phyloP scores from a whole-genome alignment of 2,113 vertebrate genomes.

The Toxotes jaculatrix region DNA sequence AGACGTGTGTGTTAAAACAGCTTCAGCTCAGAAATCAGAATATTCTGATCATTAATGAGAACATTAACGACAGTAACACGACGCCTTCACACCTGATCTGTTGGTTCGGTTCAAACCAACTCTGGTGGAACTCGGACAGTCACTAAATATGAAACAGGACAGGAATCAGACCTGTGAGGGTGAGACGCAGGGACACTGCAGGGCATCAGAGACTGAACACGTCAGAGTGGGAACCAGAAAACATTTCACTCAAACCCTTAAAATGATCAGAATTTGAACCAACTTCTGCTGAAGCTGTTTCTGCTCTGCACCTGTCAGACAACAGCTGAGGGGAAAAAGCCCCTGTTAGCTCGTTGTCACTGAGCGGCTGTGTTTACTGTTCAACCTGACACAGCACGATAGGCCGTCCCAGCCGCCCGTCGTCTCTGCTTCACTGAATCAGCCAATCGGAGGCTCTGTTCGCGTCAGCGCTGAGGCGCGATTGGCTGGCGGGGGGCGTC shows the following conservation, averaged over 20 bases:
- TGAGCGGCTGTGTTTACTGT: constrained; percentile 35
- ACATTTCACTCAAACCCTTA: too few species aligned
- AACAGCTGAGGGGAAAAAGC: constrained; percentile 33
- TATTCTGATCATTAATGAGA: too few species aligned
- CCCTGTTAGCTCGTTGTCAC: not conserved
- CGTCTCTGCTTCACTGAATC: not conserved
- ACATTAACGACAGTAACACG: too few species aligned
- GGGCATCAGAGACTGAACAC: not conserved
- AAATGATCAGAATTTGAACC: fast-evolving
- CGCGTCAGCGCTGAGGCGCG: not conserved
- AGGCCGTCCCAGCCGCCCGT: not conserved
- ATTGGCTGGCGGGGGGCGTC: constrained; percentile 33
- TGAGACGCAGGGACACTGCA: not conserved
- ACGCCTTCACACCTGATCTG: too few species aligned
- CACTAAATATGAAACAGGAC: too few species aligned
- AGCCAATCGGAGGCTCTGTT: constrained; percentile 19
- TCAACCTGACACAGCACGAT: constrained; percentile 12
- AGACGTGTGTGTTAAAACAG: too few species aligned
- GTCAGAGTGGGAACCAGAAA: not conserved
- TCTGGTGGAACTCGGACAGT: too few species aligned
- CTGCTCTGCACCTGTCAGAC: constrained; percentile 38
- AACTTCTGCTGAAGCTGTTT: not conserved
- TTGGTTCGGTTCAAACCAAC: too few species aligned
- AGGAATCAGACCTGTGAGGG: not conserved
- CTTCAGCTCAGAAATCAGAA: too few species aligned